Evolutionary conservation across 2,888 invertebrate species (phyloP), one percentile per base, ranked within the genome.

Genomic region (Hylaea fasciaria): DNA sequence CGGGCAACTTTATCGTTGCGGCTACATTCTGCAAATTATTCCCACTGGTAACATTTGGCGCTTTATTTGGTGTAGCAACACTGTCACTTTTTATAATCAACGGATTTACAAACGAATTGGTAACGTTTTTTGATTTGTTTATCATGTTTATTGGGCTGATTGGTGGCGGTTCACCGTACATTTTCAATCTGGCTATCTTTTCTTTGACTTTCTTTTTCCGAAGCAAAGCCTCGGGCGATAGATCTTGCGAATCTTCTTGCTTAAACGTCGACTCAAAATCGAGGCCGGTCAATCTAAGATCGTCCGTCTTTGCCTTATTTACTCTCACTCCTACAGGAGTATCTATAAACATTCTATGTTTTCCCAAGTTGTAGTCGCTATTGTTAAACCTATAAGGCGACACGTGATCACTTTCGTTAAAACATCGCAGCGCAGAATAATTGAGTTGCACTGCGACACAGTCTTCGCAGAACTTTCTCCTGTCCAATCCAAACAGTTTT

Each of bases 161-260:
- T 0, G 93, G 87, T 0, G 94, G 93, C 0, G 94, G 92, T 72
- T 93, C 91, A 0, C 93, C 94, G 46, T 94, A 94, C 72, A 83
- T 84, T 78, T 87, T 87, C 52, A 94, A 75, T 76, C 82, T 93
- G 0, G 92, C 89, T 7, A 94, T 87, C 70, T 89, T 92, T 57
- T 87, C 86, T 11, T 83, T 80, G 0, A 88, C 77, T 57, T 78
- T 80, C 29, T 76, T 82, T 66, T 87, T 91, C 41, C 87, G 78
- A 35, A 77, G 57, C 45, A 87, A 65, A 0, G 70, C 65, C 65
- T 81, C 81, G 0, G 87, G 84, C 0, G 87, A 81, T 10, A 87
- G 32, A 0, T 83, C 77, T 66, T 84, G 78, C 0, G 81, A 75
- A 9, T 87, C 82, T 11, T 68, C 71, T 62, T 85, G 83, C 78